Conservation (phyloP, 1,140 invertebrate genomes). For the Drosophila aff. region DNA sequence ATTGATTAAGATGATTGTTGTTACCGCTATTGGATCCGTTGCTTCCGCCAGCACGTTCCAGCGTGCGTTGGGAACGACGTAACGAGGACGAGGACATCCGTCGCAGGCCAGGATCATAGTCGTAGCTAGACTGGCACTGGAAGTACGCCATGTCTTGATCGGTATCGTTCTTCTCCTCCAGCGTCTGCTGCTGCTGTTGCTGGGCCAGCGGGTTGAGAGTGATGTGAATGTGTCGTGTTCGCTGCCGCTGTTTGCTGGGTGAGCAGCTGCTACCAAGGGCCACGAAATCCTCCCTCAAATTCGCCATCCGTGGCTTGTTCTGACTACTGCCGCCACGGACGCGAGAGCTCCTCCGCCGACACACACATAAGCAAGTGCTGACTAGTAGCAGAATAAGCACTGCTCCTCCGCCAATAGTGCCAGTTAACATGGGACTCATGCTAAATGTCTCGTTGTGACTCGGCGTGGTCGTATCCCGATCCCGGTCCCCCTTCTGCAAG, state of each 20-base stretch:
- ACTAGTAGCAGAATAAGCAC: slow-evolving; percentile 64
- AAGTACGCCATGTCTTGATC: slow-evolving; percentile 63
- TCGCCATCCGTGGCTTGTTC: slow-evolving; percentile 78
- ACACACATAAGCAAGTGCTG: slow-evolving; percentile 82
- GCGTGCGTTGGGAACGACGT: slow-evolving; percentile 63
- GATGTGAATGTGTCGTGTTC: slow-evolving; percentile 88
- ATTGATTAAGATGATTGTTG: slow-evolving; percentile 73
- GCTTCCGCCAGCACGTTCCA: slow-evolving; percentile 71
- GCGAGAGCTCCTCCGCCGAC: slow-evolving; percentile 63
- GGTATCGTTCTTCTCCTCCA: slow-evolving; percentile 60
- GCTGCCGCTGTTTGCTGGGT: slow-evolving; percentile 61
- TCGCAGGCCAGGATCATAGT: slow-evolving; percentile 59
- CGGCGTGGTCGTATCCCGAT: slow-evolving; percentile 65
- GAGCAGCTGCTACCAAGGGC: slow-evolving; percentile 77
- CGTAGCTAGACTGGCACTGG: slow-evolving; percentile 52
- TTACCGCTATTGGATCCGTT: slow-evolving; percentile 52
- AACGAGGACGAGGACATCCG: slow-evolving; percentile 60
- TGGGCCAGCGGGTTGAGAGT: slow-evolving; percentile 89
- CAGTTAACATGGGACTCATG: slow-evolving; percentile 60
- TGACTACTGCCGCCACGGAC: slow-evolving; percentile 68
- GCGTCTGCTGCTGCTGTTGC: slow-evolving; percentile 45
- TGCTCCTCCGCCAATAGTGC: slow-evolving; percentile 67
- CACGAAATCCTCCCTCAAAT: slow-evolving; percentile 66
- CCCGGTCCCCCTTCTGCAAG: slow-evolving; percentile 24
- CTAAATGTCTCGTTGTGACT: slow-evolving; percentile 68